Base-by-base conservation (phyloP, 2,797 vertebrate genomes). In the Amazona ochrocephala region DNA sequence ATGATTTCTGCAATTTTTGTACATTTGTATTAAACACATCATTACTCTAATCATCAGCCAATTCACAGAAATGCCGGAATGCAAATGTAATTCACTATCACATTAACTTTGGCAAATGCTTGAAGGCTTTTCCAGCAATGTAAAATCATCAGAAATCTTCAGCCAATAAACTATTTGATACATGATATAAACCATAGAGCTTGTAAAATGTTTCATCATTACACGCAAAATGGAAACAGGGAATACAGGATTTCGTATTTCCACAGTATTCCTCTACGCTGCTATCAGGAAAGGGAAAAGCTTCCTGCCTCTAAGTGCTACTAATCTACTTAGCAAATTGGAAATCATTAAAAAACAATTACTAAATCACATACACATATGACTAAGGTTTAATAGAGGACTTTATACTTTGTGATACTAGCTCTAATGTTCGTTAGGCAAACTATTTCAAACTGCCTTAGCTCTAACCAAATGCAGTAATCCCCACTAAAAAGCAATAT, bases 41-140 rank as follows among this genome's bases (percentile, higher is more conserved):
- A 7, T 71, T 87, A 71, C 37, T 67, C 58, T 91, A 94, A 89
- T 92, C 70, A 81, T 80, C 86, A 95, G 53, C 70, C 86, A 94
- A 75, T 93, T 87, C 74, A 87, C 72, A 66, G 71, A 73, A 96
- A 95, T 21, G 60, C 50, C 90, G 44, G 93, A 91, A 95, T 85
- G 84, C 44, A 88, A 92, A 82, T 70, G 65, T 30, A 95, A 84
- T 72, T 85, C 74, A 51, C 41, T 83, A 30, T 50, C 48, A 20
- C 20, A 80, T 85, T 71, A 94, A 84, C 72, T 82, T 85, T 39
- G 16, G 54, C 94, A 95, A 95, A 84, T 27, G 84, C 64, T 89
- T 90, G 60, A 87, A 80, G 34, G 60, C 61, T 61, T 90, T 66
- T 79, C 67, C 64, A 91, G 53, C 64, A 65, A 84, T 47, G 58